Percentiles rank a stretch among this genome's conserved stretches.
These are phyloP conservation scores for Mylabris sibirica DNA, from an alignment of 2,888 invertebrate species.

Conservation along the genomic window DNA sequence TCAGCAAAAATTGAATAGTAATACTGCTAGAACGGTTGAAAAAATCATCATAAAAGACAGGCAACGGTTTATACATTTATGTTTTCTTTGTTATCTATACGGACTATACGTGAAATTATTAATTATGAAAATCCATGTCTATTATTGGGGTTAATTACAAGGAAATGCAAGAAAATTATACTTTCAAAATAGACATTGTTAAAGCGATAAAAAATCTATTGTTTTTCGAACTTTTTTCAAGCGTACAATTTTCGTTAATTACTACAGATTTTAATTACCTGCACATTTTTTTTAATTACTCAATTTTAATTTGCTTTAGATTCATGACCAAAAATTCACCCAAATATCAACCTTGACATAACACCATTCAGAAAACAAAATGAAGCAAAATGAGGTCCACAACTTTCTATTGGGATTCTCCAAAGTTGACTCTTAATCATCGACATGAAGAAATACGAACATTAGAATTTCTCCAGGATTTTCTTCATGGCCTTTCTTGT, in stretches of 20 bases:
- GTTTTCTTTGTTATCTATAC: background rate
- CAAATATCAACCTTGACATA: background rate
- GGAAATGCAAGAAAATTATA: background rate
- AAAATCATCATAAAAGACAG: background rate
- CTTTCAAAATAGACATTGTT: background rate
- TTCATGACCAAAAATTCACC: background rate
- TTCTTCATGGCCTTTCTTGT: background rate
- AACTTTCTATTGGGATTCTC: background rate
- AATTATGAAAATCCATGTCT: background rate
- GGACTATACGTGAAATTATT: background rate
- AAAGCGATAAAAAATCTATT: background rate
- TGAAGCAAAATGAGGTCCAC: background rate
- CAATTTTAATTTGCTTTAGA: background rate
- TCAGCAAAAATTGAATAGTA: too few relatives aligned
- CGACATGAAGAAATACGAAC: background rate
- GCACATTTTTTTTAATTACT: too few relatives aligned
- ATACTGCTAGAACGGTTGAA: background rate
- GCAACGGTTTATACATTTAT: background rate
- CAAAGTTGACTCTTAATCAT: background rate
- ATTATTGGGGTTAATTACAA: background rate
- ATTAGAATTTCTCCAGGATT: constrained; percentile 5
- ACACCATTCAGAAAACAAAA: background rate
- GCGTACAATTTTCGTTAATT: too few relatives aligned
- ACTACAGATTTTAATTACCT: too few relatives aligned
- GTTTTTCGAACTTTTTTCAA: background rate